Evolutionary conservation across 2,113 vertebrate species (phyloP), one percentile per base, ranked within the genome.

Genomic region (Entomyzon cyanotis): DNA sequence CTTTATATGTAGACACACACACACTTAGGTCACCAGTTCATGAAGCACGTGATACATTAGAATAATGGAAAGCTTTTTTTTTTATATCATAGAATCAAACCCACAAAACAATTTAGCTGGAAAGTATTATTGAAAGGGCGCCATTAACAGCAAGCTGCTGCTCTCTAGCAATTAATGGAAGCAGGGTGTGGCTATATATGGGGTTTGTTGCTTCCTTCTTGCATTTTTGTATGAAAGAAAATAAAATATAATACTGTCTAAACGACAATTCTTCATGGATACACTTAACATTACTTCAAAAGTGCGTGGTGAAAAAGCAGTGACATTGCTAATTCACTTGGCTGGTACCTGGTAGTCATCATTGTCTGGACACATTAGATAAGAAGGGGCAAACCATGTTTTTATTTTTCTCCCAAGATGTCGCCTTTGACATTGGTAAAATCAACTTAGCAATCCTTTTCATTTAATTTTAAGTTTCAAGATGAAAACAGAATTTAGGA

Each of bases 71-170:
- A 98, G 98, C 98, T 93, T 98, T 98, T 97, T 98, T 98, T 98
- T 98, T 98, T 98, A 99, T 99, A 99, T 98, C 98, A 98, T 98
- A 98, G 98, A 98, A 99, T 99, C 99, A 99, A 99, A 99, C 98
- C 98, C 99, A 98, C 99, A 99, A 98, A 98, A 98, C 98, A 99
- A 98, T 99, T 99, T 98, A 99, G 98, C 98, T 98, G 98, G 98
- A 98, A 98, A 98, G 98, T 99, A 99, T 99, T 99, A 99, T 98
- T 98, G 98, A 98, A 98, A 98, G 98, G 98, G 98, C 98, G 98
- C 98, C 98, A 99, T 99, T 99, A 98, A 98, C 97, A 98, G 98
- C 97, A 98, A 98, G 98, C 98, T 97, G 98, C 96, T 95, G 98
- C 98, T 98, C 97, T 98, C 97, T 96, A 97, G 98, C 98, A 98